Evolutionary conservation across 2,797 vertebrate genomes (phyloP).

Genomic region (Gila robusta): DNA sequence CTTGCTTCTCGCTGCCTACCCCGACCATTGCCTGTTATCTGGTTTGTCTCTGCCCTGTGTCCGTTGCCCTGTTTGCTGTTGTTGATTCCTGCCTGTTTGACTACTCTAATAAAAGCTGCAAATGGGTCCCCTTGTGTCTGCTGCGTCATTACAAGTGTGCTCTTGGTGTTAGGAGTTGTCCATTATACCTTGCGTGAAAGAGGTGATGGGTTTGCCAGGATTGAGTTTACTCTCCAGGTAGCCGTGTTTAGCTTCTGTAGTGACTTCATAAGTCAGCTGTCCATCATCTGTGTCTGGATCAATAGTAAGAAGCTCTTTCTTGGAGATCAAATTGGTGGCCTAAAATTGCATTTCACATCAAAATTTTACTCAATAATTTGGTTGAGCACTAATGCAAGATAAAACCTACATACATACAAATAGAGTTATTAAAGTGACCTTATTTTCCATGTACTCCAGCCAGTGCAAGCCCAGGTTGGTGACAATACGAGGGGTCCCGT

Average conservation of each 20-base stretch:
- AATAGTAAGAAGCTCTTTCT: conserved; percentile 92
- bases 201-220: conserved; percentile 74
- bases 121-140: no score
- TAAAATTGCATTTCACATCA: conserved; percentile 63
- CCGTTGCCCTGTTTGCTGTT: no score
- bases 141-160: not conserved
- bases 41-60: no score
- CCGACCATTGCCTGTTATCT: no score
- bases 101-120: no score
- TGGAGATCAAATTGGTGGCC: conserved; percentile 93
- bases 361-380: not conserved
- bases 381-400: not conserved
- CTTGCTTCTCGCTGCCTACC: no score
- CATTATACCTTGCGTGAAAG: conserved; percentile 91
- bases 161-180: not conserved
- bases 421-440: conserved; percentile 76
- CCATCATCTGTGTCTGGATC: conserved; percentile 93
- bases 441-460: conserved; percentile 91
- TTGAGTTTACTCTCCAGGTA: conserved; percentile 90
- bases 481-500: conserved; percentile 91
- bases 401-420: conserved; percentile 4
- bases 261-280: conserved; percentile 91
- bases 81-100: no score
- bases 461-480: conserved; percentile 96
- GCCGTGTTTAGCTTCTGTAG: conserved; percentile 83